Evolutionary conservation across 2,797 vertebrate genomes (phyloP).

Genomic region (Alfaro cultratus): DNA sequence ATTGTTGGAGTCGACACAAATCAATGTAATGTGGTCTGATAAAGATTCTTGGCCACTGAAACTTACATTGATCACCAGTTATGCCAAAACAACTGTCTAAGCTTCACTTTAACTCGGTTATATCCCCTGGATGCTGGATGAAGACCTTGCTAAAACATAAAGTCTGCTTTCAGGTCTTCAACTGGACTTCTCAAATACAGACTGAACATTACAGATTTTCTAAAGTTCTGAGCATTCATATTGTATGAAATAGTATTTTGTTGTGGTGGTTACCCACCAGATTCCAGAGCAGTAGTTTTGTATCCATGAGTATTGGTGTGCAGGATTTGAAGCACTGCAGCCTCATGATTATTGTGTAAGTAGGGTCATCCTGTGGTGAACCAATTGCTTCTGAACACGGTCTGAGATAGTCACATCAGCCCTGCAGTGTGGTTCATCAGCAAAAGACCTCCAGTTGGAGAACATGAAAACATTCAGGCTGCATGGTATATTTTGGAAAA

Average conservation of each 20-base stretch:
- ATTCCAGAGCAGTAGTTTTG: not conserved
- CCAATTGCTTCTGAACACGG: not conserved
- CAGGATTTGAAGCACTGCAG: not conserved
- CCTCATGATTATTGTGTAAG: not conserved
- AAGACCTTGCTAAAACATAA: not conserved
- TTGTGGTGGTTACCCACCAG: not conserved
- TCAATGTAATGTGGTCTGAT: not conserved
- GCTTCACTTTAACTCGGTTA: not conserved
- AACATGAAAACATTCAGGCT: not conserved
- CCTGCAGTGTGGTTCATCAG: not conserved
- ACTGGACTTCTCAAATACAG: not conserved
- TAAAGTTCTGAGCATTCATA: not conserved
- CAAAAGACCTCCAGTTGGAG: not conserved
- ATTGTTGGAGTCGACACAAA: not conserved
- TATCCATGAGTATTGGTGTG: not conserved
- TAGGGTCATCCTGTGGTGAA: not conserved
- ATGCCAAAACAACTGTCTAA: not conserved
- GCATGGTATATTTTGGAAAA: not conserved
- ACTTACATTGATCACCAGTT: not conserved
- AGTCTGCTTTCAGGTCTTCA: not conserved
- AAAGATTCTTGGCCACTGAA: not conserved
- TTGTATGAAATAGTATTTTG: not conserved
- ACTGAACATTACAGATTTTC: not conserved
- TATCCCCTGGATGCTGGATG: not conserved
- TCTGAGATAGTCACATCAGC: not conserved